Evolutionary conservation across 2,113 vertebrate species (phyloP).

Genomic region (Sapayoa aenigma): DNA sequence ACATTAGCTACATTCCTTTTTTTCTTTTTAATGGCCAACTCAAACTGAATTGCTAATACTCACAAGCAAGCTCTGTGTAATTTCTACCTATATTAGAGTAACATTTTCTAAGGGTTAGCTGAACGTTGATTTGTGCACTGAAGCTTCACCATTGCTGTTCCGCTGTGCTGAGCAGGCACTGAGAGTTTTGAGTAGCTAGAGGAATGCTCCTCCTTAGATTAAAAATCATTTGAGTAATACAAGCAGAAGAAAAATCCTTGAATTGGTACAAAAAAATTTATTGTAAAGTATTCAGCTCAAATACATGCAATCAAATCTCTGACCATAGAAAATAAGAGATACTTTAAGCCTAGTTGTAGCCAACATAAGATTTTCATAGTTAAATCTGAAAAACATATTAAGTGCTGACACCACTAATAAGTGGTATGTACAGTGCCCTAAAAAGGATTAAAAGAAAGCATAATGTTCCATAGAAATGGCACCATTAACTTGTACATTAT

Average conservation of each 20-base stretch:
- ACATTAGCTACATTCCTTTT: background rate
- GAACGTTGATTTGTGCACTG: background rate
- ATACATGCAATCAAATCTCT: slow-evolving; percentile 41
- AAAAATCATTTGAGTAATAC: background rate
- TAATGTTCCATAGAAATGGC: background rate
- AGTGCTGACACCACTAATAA: slow-evolving; percentile 15
- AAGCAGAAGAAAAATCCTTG: slow-evolving; percentile 8
- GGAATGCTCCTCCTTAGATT: background rate
- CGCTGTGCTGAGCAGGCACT: background rate
- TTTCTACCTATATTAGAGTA: background rate
- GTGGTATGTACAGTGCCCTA: background rate
- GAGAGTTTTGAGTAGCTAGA: background rate
- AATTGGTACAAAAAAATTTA: slow-evolving; percentile 40
- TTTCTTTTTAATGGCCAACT: background rate
- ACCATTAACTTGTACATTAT: background rate
- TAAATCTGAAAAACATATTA: slow-evolving; percentile 6
- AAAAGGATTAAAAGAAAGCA: background rate
- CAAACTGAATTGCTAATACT: background rate
- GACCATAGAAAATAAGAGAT: background rate
- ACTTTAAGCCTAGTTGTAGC: slow-evolving; percentile 33
- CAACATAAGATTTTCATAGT: background rate
- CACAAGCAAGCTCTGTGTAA: background rate
- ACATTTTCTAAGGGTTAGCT: background rate
- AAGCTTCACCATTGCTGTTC: background rate
- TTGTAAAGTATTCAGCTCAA: slow-evolving; percentile 29